Base-by-base conservation (phyloP, 2,113 vertebrate genomes). In the Alethe diademata region DNA sequence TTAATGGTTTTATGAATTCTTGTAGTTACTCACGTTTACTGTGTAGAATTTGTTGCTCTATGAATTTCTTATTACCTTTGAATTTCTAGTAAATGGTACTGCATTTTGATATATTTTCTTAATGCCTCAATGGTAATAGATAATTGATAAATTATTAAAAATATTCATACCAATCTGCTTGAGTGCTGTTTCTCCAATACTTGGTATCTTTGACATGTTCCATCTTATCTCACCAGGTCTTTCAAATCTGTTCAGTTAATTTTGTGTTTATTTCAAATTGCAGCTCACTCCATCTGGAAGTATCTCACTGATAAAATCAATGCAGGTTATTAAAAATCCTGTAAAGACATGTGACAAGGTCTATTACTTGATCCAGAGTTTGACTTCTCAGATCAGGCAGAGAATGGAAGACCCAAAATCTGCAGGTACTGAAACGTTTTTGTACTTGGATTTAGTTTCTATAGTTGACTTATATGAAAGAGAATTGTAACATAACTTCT, bases 301-400 rank as follows among this genome's bases (percentile, higher is more conserved):
- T 90, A 97, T 98, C 85, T 99, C 99, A 88, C 78, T 99, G 94
- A 98, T 98, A 92, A 99, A 99, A 96, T 99, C 99, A 84, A 99
- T 99, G 99, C 98, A 99, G 79, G 95, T 98, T 94, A 98, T 99
- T 91, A 98, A 98, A 97, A 99, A 99, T 95, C 98, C 99, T 74
- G 98, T 99, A 56, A 98, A 98, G 96, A 99, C 98, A 14, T 99
- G 99, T 96, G 99, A 99, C 95, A 99, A 98, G 84, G 98, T 99
- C 47, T 99, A 99, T 96, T 98, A 98, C 20, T 98, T 99, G 89
- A 98, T 99, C 94, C 98, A 99, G 90, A 99, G 98, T 95, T 97
- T 99, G 92, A 99, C 98, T 58, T 98, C 98, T 95, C 99, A 99
- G 96, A 99, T 99, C 81, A 98, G 98, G 71, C 98, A 98, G 97